Percentiles rank a stretch among this genome's conserved stretches.
Evolutionary conservation across 1,140 invertebrate species (phyloP).

Genomic region (Drosophila paulistorum): DNA sequence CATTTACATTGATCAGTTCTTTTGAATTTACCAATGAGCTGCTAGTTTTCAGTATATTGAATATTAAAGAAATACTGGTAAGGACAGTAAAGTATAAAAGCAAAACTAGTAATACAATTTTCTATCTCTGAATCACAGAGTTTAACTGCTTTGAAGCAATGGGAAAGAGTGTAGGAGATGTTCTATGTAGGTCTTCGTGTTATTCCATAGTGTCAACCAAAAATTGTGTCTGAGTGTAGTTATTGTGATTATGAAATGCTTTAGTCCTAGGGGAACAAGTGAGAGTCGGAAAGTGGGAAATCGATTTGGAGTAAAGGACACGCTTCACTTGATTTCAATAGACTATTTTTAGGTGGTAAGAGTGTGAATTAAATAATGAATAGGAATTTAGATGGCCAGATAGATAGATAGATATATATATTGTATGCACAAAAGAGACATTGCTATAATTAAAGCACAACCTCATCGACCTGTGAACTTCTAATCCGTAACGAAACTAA

Average conservation of each 20-base stretch:
- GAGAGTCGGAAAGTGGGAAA: not conserved
- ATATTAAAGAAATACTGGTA: too few species aligned
- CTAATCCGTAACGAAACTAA: conserved; percentile 13
- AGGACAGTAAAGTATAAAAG: too few species aligned
- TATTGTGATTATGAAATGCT: conserved; percentile 30
- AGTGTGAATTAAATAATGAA: conserved; percentile 13
- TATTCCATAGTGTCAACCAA: not conserved
- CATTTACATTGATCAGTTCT: not conserved
- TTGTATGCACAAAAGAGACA: conserved; percentile 7
- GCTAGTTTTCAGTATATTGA: too few species aligned
- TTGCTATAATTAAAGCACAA: conserved; percentile 17
- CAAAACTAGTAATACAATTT: too few species aligned
- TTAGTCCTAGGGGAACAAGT: not conserved
- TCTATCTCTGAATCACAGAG: too few species aligned
- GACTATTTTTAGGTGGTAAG: not conserved
- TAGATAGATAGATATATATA: not conserved
- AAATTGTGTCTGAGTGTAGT: conserved; percentile 20
- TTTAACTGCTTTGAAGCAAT: too few species aligned
- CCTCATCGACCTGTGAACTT: conserved; percentile 13
- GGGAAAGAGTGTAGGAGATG: too few species aligned
- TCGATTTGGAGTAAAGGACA: conserved; percentile 1
- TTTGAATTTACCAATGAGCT: too few species aligned
- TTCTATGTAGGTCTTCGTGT: too few species aligned
- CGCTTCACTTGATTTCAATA: not conserved
- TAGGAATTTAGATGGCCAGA: not conserved